phyloP scores from a whole-genome alignment of 2,888 invertebrate species.

The Calliopum simillimum region DNA sequence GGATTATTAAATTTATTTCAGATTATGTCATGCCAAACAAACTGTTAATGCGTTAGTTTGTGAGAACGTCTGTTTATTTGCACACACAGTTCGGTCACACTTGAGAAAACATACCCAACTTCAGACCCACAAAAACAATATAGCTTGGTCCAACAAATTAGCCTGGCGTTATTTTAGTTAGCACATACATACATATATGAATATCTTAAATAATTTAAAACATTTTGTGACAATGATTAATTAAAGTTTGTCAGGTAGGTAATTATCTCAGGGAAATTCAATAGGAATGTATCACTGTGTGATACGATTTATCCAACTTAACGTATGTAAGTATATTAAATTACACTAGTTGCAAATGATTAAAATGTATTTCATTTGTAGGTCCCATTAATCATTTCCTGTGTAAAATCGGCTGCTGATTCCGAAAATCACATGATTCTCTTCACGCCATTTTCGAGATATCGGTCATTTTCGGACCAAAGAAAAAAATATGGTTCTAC shows the following conservation, averaged over 20 bases:
- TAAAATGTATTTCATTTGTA: no score
- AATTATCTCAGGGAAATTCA: neutral
- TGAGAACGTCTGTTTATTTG: neutral
- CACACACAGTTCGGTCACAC: constrained; percentile 56
- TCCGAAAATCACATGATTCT: no score
- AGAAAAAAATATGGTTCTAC: no score
- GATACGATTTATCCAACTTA: no score
- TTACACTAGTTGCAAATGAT: no score
- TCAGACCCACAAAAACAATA: constrained; percentile 16
- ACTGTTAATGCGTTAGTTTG: neutral
- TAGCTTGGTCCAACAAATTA: constrained; percentile 27
- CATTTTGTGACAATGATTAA: constrained; percentile 37
- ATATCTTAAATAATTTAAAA: constrained; percentile 9
- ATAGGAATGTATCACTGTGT: no score
- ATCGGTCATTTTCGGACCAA: no score
- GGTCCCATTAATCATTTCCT: no score
- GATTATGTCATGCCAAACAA: constrained; percentile 55
- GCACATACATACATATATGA: no score
- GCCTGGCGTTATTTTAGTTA: neutral
- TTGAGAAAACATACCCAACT: constrained; percentile 46
- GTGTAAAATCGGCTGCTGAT: no score
- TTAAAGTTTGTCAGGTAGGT: constrained; percentile 5
- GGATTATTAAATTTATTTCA: constrained; percentile 4
- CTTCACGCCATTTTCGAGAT: no score
- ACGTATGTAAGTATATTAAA: no score